These are phyloP conservation scores for Corythaixoides concolor DNA, from an alignment of 2,113 vertebrate genomes.

Conservation along the genomic window DNA sequence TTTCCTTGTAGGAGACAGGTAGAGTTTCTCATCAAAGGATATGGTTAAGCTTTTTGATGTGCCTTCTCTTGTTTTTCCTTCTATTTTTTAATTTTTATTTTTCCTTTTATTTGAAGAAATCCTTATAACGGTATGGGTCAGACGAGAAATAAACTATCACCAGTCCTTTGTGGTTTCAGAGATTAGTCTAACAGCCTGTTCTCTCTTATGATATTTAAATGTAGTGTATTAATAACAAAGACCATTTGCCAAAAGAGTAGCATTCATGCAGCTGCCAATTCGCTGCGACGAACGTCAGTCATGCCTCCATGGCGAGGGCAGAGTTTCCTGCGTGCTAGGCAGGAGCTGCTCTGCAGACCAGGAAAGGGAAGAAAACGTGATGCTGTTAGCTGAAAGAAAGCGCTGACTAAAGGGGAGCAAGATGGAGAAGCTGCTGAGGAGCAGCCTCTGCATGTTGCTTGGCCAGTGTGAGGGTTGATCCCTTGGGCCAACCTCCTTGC, in stretches of 20 bases:
- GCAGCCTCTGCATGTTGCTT: neutral
- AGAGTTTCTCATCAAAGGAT: neutral
- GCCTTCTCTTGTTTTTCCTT: neutral
- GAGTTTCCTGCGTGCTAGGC: neutral
- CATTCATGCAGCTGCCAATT: neutral
- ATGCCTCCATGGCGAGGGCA: rapidly evolving
- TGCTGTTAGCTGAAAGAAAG: neutral
- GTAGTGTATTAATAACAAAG: neutral
- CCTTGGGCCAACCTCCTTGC: neutral
- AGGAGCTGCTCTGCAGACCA: neutral
- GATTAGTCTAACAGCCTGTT: neutral
- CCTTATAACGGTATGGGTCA: neutral
- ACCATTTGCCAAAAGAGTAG: neutral
- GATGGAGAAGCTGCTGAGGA: neutral
- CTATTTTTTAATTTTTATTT: neutral
- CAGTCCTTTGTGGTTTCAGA: neutral
- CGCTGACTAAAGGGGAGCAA: neutral
- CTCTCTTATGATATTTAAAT: neutral
- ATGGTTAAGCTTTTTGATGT: neutral
- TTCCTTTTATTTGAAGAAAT: neutral
- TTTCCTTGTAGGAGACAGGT: neutral
- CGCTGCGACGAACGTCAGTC: neutral
- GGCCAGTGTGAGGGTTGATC: neutral
- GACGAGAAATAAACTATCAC: neutral
- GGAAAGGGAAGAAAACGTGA: neutral